Evolutionary conservation across 2,797 vertebrate genomes (phyloP).

Genomic region (Picus viridis): DNA sequence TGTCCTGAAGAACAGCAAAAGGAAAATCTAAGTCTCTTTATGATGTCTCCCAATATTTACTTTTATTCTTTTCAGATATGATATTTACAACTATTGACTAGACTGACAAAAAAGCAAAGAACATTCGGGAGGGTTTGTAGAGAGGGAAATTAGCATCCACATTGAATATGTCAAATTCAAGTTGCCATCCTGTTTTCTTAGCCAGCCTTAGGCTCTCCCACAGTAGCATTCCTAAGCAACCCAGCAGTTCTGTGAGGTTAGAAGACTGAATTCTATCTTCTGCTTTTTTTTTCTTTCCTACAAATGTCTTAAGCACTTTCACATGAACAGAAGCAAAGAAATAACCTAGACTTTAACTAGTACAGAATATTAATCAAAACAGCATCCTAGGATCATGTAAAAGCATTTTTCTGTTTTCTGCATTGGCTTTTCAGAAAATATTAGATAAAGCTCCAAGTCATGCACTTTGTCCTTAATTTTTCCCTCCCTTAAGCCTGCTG

Average conservation of each 20-base stretch:
- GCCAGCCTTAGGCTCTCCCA: rapidly evolving
- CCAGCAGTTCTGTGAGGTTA: background rate
- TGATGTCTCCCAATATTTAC: background rate
- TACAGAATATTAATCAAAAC: background rate
- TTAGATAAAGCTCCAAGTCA: background rate
- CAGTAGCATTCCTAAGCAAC: background rate
- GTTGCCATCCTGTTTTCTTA: background rate
- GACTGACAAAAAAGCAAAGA: background rate
- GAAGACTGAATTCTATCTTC: background rate
- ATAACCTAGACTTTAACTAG: background rate
- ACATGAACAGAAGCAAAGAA: background rate
- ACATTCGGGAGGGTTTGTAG: background rate
- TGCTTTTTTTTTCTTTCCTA: background rate
- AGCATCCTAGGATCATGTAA: background rate
- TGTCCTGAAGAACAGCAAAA: background rate
- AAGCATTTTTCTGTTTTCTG: background rate
- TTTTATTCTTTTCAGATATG: background rate
- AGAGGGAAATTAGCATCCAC: background rate
- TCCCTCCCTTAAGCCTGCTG: background rate
- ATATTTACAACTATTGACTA: background rate
- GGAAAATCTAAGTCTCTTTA: background rate
- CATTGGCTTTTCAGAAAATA: background rate
- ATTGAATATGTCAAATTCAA: background rate
- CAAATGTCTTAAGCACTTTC: background rate
- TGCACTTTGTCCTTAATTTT: background rate